phyloP scores from a whole-genome alignment of 2,888 invertebrate genomes.

The Stenotaenia linearis region DNA sequence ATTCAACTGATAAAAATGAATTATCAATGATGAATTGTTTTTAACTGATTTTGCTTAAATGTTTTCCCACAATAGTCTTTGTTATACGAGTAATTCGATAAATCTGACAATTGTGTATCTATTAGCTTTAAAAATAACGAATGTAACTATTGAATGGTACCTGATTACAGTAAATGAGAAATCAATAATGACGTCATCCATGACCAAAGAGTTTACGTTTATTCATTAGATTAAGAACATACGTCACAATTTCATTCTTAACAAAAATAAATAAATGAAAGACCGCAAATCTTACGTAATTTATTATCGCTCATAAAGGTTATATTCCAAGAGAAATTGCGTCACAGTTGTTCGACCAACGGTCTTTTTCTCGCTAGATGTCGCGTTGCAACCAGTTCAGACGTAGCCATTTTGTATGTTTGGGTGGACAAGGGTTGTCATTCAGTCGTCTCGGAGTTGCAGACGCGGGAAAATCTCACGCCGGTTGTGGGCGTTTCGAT shows the following conservation, averaged over 20 bases:
- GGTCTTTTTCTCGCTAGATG: not conserved
- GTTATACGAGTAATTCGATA: too few relatives aligned
- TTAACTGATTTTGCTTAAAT: not conserved
- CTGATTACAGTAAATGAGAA: not conserved
- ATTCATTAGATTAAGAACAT: not conserved
- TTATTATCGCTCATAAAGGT: not conserved
- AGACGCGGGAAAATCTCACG: constrained; percentile 26
- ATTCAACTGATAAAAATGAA: not conserved
- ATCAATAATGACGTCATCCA: not conserved
- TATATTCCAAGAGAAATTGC: not conserved
- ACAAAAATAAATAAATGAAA: not conserved
- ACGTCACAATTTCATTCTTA: not conserved
- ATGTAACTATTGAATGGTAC: not conserved
- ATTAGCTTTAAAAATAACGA: not conserved
- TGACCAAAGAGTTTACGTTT: not conserved
- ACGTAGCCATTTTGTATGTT: constrained; percentile 10
- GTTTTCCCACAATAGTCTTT: too few relatives aligned
- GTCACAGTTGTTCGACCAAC: too few relatives aligned
- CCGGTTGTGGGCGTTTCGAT: not conserved
- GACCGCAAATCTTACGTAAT: not conserved
- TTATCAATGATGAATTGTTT: not conserved
- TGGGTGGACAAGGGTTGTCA: not conserved
- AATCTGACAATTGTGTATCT: not conserved
- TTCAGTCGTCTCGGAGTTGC: constrained; percentile 17
- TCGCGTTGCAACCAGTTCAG: not conserved